These are phyloP conservation scores for Leptinotarsa undecemlineata DNA, from an alignment of 1,140 invertebrate species.

Conservation along the genomic window DNA sequence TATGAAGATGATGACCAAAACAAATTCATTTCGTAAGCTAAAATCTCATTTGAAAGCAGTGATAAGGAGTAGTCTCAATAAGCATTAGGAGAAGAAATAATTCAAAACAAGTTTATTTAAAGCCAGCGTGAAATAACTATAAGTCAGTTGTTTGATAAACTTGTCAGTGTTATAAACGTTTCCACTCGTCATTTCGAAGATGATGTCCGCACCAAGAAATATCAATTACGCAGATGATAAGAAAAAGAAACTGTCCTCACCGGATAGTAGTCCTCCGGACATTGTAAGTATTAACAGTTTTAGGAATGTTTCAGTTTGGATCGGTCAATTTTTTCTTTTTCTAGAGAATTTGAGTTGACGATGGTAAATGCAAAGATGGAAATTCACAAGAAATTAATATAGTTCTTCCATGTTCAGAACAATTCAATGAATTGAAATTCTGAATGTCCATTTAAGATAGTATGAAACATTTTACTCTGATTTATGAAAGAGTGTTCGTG, in stretches of 20 bases:
- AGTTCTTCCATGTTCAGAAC: too few species aligned
- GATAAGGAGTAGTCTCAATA: not conserved
- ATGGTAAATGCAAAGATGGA: too few species aligned
- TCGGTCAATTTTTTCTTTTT: too few species aligned
- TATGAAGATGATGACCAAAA: not conserved
- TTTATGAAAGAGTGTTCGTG: too few species aligned
- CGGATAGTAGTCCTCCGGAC: conserved; percentile 40
- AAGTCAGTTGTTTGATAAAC: not conserved
- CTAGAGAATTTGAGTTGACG: too few species aligned
- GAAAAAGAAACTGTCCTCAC: conserved; percentile 12
- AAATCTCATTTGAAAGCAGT: not conserved
- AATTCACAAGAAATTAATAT: too few species aligned
- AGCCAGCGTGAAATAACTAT: not conserved
- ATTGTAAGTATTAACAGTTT: conserved; percentile 32
- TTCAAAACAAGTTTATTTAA: not conserved
- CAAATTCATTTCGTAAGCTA: not conserved
- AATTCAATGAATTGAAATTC: too few species aligned
- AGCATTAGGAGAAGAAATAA: not conserved
- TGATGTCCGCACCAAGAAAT: conserved; percentile 39
- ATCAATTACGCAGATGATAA: conserved; percentile 27
- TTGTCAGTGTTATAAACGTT: not conserved
- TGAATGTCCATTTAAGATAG: too few species aligned
- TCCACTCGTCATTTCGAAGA: conserved; percentile 17
- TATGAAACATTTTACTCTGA: too few species aligned
- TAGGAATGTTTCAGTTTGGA: too few species aligned